Evolutionary conservation across 2,888 invertebrate genomes (phyloP).

Genomic region (Tromatobia lineatoria): DNA sequence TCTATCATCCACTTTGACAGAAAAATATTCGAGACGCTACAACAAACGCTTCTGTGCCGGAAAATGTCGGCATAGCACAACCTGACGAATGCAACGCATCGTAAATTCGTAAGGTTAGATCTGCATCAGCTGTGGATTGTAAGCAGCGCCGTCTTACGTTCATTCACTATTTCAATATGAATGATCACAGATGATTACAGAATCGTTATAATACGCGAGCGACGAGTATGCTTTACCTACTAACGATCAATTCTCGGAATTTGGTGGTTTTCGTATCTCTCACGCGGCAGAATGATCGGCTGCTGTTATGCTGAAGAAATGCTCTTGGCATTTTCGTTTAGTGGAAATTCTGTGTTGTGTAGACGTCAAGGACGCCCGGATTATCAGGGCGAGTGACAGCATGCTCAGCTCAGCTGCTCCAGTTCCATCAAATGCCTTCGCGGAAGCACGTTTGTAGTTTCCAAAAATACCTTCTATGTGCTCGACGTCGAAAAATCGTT

Average conservation of each 20-base stretch:
- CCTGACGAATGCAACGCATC: not conserved
- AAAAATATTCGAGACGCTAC: not conserved
- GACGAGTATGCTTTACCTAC: slow-evolving; percentile 10
- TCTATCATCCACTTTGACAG: not conserved
- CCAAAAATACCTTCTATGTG: slow-evolving; percentile 13
- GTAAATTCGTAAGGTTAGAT: not conserved
- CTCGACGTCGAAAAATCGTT: not conserved
- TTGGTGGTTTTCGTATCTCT: not conserved
- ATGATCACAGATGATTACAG: slow-evolving; percentile 4
- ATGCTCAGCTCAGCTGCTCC: slow-evolving; percentile 44
- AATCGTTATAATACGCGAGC: not conserved
- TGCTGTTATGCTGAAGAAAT: slow-evolving; percentile 14
- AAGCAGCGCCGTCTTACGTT: slow-evolving; percentile 14
- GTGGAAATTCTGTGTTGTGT: slow-evolving; percentile 5
- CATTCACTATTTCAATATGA: not conserved
- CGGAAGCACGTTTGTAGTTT: slow-evolving; percentile 35
- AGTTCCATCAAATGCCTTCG: slow-evolving; percentile 23
- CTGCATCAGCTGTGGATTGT: slow-evolving; percentile 18
- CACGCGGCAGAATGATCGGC: slow-evolving; percentile 10
- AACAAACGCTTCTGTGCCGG: not conserved
- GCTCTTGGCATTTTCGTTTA: not conserved
- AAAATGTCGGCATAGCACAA: not conserved
- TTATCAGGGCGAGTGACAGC: slow-evolving; percentile 36
- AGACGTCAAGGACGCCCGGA: slow-evolving; percentile 55
- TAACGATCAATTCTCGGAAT: not conserved